These are phyloP conservation scores for Drosophila lacicola DNA, from an alignment of 2,888 invertebrate genomes.

Conservation along the genomic window DNA sequence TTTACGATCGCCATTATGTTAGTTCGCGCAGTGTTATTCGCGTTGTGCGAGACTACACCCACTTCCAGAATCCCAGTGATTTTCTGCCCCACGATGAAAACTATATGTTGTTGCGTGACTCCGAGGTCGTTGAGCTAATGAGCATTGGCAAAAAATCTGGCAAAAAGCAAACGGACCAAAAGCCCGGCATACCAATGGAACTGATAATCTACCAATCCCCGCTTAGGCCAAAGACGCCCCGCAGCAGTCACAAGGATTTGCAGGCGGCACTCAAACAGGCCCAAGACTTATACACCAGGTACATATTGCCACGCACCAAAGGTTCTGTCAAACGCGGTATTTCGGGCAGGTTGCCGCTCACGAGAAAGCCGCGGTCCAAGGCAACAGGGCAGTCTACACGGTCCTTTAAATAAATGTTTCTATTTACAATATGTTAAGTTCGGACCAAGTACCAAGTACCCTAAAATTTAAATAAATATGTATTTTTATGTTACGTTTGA, in stretches of 20 bases:
- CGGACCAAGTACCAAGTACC: background rate
- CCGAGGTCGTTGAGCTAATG: conserved; percentile 30
- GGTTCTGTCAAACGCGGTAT: background rate
- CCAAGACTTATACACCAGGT: background rate
- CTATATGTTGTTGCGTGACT: conserved; percentile 49
- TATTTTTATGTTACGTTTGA: background rate
- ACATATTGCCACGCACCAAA: conserved; percentile 23
- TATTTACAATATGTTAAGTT: background rate
- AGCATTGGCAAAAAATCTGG: background rate
- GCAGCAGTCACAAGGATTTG: background rate
- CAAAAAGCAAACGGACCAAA: background rate
- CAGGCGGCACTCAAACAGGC: background rate
- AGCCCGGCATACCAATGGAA: conserved; percentile 40
- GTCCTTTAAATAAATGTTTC: background rate
- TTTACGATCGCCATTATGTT: conserved; percentile 34
- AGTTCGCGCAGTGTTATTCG: conserved; percentile 45
- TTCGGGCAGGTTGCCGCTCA: background rate
- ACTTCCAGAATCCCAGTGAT: conserved; percentile 47
- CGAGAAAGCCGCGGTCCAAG: conserved; percentile 1
- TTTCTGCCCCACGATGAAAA: conserved; percentile 43
- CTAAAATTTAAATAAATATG: conserved; percentile 5
- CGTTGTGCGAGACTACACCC: conserved; percentile 26
- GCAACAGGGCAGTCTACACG: background rate
- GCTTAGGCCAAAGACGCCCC: background rate
- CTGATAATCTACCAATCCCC: conserved; percentile 38